Evolutionary conservation across 2,888 invertebrate species (phyloP).

Genomic region (Merodon equestris): DNA sequence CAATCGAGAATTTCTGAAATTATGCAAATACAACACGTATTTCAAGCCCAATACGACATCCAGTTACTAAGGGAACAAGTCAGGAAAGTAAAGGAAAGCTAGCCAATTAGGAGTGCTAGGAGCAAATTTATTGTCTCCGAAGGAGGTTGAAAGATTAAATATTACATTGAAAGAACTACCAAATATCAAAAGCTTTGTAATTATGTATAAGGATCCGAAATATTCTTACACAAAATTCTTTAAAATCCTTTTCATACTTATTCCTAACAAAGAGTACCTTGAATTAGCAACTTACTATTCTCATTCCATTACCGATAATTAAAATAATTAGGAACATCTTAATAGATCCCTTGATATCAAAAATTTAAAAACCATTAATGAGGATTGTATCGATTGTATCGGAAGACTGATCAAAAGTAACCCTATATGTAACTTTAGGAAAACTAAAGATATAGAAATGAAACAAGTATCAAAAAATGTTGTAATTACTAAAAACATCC

Average conservation of each 20-base stretch:
- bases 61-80: constrained; percentile 20
- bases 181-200: constrained; percentile 40
- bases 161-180: constrained; percentile 24
- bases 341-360: constrained; percentile 10
- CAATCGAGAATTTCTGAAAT: constrained; percentile 12
- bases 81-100: constrained; percentile 31
- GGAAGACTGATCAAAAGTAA: constrained; percentile 25
- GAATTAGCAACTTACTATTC: constrained; percentile 18
- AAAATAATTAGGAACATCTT: constrained; percentile 8
- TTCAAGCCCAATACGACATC: constrained; percentile 16
- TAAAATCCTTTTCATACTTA: constrained; percentile 32
- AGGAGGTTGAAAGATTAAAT: constrained; percentile 30
- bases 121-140: constrained; percentile 21
- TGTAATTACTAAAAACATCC: constrained; percentile 13
- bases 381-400: constrained; percentile 16
- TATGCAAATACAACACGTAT: constrained; percentile 14
- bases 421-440: constrained; percentile 25
- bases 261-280: constrained; percentile 35
- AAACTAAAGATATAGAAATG: no score
- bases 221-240: constrained; percentile 23
- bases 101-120: constrained; percentile 31
- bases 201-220: constrained; percentile 32
- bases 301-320: constrained; percentile 13
- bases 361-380: constrained; percentile 22
- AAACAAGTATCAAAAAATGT: no score